These are phyloP conservation scores for Salvelinus sp. DNA, from an alignment of 2,113 vertebrate species.

Conservation along the genomic window DNA sequence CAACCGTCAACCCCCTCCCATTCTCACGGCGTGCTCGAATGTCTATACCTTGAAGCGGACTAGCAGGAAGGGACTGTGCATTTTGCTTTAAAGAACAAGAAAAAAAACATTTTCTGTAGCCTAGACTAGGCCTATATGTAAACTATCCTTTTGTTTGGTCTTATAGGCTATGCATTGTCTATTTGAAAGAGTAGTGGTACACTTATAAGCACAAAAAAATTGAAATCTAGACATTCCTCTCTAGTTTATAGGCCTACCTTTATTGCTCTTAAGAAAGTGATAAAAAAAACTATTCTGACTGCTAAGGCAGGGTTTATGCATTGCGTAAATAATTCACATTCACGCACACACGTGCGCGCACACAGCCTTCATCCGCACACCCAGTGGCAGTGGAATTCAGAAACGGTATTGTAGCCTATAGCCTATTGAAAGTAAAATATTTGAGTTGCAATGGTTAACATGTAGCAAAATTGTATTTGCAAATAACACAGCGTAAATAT, in stretches of 20 bases:
- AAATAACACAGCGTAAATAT: background rate
- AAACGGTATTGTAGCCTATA: too few species aligned
- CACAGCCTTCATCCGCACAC: too few species aligned
- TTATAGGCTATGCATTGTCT: background rate
- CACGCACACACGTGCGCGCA: too few species aligned
- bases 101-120: background rate
- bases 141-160: background rate
- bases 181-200: background rate
- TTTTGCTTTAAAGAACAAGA: background rate
- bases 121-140: background rate
- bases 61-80: background rate
- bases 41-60: slow-evolving; percentile 20
- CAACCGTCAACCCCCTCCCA: slow-evolving; percentile 22
- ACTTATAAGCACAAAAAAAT: background rate
- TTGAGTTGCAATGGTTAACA: too few species aligned
- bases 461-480: background rate
- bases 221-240: background rate
- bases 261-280: too few species aligned
- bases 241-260: too few species aligned
- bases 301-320: too few species aligned
- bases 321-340: too few species aligned
- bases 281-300: too few species aligned
- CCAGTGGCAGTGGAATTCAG: too few species aligned
- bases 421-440: too few species aligned
- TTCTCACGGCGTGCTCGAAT: background rate